Evolutionary conservation across 2,888 invertebrate genomes (phyloP).

Genomic region (Corythucha ciliata): DNA sequence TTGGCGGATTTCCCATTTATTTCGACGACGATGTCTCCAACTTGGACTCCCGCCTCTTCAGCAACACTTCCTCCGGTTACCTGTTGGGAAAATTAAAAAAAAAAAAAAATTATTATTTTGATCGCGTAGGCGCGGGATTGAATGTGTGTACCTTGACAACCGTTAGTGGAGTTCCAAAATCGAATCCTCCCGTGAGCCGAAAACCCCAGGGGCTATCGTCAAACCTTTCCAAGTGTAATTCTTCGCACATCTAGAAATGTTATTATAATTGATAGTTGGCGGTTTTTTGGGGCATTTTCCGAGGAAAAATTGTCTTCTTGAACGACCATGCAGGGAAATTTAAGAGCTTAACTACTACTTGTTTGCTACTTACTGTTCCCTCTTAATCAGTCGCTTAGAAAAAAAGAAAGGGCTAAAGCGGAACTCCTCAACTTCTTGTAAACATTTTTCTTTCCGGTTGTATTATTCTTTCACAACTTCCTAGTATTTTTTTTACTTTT

Average conservation of each 20-base stretch:
- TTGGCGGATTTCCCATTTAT: constrained; percentile 62
- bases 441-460: too few relatives aligned
- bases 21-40: constrained; percentile 74
- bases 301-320: too few relatives aligned
- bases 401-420: too few relatives aligned
- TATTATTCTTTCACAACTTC: too few relatives aligned
- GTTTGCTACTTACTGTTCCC: too few relatives aligned
- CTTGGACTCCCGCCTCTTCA: constrained; percentile 66
- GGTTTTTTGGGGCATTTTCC: too few relatives aligned
- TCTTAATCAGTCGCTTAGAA: too few relatives aligned
- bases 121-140: background rate
- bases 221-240: constrained; percentile 32
- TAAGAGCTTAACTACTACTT: too few relatives aligned
- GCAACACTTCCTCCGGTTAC: constrained; percentile 73
- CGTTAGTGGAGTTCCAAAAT: constrained; percentile 62
- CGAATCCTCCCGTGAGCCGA: constrained; percentile 62
- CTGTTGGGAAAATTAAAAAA: constrained; percentile 46
- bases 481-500: too few relatives aligned
- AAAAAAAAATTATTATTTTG: background rate
- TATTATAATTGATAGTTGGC: too few relatives aligned
- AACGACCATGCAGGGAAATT: too few relatives aligned
- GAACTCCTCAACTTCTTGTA: too few relatives aligned
- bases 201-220: constrained; percentile 61
- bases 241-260: constrained; percentile 34
- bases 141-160: constrained; percentile 56